Evolutionary conservation across 1,140 invertebrate genomes (phyloP).

Genomic region (Drosophila asahinai): DNA sequence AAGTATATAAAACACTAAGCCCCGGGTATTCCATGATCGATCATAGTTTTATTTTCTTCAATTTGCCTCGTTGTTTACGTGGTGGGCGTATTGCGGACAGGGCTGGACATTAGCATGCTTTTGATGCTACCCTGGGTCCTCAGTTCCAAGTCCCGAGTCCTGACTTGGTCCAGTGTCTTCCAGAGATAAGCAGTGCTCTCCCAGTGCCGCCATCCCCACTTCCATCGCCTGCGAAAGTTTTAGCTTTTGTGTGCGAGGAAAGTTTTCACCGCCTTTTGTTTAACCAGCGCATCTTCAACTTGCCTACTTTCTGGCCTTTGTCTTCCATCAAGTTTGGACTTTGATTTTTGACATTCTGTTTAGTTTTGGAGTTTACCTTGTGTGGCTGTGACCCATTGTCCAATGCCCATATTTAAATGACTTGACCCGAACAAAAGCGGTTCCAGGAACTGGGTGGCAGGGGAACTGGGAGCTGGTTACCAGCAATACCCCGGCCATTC

Average conservation of each 20-base stretch:
- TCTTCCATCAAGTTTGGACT: slow-evolving; percentile 72
- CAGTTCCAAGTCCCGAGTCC: slow-evolving; percentile 2
- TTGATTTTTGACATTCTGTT: slow-evolving; percentile 83
- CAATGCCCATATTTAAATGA: slow-evolving; percentile 73
- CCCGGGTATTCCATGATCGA: not conserved
- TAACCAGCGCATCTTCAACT: slow-evolving; percentile 58
- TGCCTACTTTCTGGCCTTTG: slow-evolving; percentile 63
- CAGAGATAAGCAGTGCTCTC: slow-evolving; percentile 66
- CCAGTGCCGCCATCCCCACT: slow-evolving; percentile 35
- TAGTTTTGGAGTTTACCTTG: slow-evolving; percentile 67
- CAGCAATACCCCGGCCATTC: slow-evolving; percentile 48
- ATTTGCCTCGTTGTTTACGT: slow-evolving; percentile 9
- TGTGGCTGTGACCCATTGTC: slow-evolving; percentile 53
- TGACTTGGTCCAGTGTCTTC: slow-evolving; percentile 49
- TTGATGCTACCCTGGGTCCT: slow-evolving; percentile 61
- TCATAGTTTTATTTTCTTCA: not conserved
- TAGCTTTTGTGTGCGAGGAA: slow-evolving; percentile 49
- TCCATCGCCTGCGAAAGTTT: slow-evolving; percentile 45
- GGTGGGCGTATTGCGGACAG: slow-evolving; percentile 57
- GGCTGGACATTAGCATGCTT: slow-evolving; percentile 81
- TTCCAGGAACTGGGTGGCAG: slow-evolving; percentile 12
- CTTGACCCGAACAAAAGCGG: slow-evolving; percentile 63
- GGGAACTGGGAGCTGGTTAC: slow-evolving; percentile 2
- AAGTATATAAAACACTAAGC: too few species aligned
- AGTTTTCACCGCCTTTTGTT: slow-evolving; percentile 70